Percentiles rank a stretch among this genome's conserved stretches.
Evolutionary conservation across 2,797 vertebrate genomes (phyloP).

Genomic region (Poeciliopsis gracilis): DNA sequence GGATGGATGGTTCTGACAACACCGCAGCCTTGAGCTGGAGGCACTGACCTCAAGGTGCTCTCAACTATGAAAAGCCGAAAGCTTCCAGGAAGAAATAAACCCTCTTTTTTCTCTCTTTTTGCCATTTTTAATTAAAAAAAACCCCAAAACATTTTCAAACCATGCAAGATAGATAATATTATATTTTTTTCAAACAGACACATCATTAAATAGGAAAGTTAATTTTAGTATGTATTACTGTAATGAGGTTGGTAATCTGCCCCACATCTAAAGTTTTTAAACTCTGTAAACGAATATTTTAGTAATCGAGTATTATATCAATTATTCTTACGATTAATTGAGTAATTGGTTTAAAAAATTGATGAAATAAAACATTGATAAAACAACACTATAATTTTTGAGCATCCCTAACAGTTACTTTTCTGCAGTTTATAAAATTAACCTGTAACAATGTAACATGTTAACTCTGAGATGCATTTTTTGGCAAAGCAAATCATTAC

Average conservation of each 20-base stretch:
- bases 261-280: not conserved
- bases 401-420: too few species aligned
- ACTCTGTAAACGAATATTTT: not conserved
- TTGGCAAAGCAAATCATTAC: too few species aligned
- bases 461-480: too few species aligned
- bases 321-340: too few species aligned
- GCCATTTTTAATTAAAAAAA: not conserved
- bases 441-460: too few species aligned
- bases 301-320: too few species aligned
- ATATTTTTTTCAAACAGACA: not conserved
- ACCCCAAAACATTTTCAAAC: not conserved
- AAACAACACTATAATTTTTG: too few species aligned
- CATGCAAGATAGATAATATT: not conserved
- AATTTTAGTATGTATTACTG: not conserved
- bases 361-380: too few species aligned
- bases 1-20: conserved; percentile 21
- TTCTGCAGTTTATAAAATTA: too few species aligned
- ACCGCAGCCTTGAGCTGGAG: conserved; percentile 21
- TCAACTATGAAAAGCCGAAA: conserved; percentile 17
- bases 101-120: conserved; percentile 1
- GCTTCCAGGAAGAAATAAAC: conserved; percentile 11
- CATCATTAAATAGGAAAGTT: not conserved
- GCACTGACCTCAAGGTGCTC: conserved; percentile 7
- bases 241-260: not conserved
- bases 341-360: too few species aligned